A percentile compares a stretch with the other conserved stretches of the same genome.
phyloP scores from a whole-genome alignment of 2,113 vertebrate genomes.

The Ondatra zibethicus region DNA sequence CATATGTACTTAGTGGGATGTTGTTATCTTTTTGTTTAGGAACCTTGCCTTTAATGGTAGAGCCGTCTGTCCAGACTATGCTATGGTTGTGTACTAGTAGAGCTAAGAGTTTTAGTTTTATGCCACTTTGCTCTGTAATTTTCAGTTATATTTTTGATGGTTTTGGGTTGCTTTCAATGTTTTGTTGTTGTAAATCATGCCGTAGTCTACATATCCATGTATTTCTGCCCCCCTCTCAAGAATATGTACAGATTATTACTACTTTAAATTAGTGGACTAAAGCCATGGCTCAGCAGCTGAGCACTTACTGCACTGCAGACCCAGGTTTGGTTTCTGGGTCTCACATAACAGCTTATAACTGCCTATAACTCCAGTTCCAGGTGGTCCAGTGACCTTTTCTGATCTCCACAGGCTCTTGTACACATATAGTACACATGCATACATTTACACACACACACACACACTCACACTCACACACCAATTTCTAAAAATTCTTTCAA shows the following conservation, averaged over 20 bases:
- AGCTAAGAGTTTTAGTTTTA: constrained; percentile 3
- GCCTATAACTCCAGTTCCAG: not conserved
- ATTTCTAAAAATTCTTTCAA: not conserved
- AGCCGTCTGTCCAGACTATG: not conserved
- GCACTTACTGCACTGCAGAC: not conserved
- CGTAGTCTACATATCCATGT: not conserved
- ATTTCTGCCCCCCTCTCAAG: not conserved
- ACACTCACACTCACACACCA: not conserved
- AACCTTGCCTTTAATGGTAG: not conserved
- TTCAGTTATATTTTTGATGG: constrained; percentile 5
- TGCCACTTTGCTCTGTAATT: not conserved
- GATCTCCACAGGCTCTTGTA: not conserved
- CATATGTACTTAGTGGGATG: not conserved
- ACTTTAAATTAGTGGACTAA: not conserved
- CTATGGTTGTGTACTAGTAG: not conserved
- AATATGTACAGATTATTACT: not conserved
- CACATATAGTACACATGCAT: not conserved
- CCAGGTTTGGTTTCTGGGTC: not conserved
- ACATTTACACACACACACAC: not conserved
- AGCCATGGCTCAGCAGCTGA: not conserved
- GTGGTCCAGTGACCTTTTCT: not conserved
- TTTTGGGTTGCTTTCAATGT: not conserved
- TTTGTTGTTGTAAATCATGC: constrained; percentile 18
- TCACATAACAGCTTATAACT: not conserved
- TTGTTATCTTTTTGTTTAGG: not conserved